A percentile compares a stretch with the other conserved stretches of the same genome.
phyloP scores from a whole-genome alignment of 2,888 invertebrate genomes.

The Epinotia brunnichana region DNA sequence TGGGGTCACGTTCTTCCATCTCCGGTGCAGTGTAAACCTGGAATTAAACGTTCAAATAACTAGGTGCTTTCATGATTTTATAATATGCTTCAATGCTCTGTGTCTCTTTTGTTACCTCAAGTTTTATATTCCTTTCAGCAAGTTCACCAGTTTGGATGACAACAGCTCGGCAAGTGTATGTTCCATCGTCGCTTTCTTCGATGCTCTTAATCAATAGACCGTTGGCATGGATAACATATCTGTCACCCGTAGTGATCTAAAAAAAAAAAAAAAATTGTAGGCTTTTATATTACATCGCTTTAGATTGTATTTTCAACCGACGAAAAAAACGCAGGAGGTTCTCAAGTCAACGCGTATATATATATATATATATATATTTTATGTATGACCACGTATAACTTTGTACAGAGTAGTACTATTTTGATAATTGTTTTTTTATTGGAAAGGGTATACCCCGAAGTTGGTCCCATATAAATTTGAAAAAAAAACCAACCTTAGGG shows the following conservation, averaged over 20 bases:
- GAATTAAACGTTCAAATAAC: background rate
- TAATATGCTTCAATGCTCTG: background rate
- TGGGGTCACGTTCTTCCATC: conserved; percentile 85
- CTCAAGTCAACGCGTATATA: too few relatives aligned
- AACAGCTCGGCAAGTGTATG: conserved; percentile 94
- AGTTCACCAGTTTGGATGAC: conserved; percentile 92
- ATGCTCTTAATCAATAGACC: conserved; percentile 91
- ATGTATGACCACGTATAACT: too few relatives aligned
- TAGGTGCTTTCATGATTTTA: too few relatives aligned
- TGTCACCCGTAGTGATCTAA: conserved; percentile 87
- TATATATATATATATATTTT: too few relatives aligned
- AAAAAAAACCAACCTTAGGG: too few relatives aligned
- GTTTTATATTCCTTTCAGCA: conserved; percentile 89
- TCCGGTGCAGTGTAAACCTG: conserved; percentile 90
- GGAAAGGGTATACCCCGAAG: too few relatives aligned
- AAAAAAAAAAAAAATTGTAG: conserved; percentile 46
- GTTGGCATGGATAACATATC: conserved; percentile 89
- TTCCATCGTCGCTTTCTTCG: conserved; percentile 92
- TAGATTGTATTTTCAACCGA: too few relatives aligned
- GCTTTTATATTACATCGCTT: too few relatives aligned
- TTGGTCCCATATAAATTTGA: too few relatives aligned
- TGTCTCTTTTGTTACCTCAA: conserved; percentile 85
- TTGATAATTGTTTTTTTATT: too few relatives aligned
- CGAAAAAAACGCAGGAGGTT: too few relatives aligned
- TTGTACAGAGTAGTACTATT: too few relatives aligned